These are phyloP conservation scores for Engraulis encrasicolus DNA, from an alignment of 2,113 vertebrate genomes.

Conservation along the genomic window DNA sequence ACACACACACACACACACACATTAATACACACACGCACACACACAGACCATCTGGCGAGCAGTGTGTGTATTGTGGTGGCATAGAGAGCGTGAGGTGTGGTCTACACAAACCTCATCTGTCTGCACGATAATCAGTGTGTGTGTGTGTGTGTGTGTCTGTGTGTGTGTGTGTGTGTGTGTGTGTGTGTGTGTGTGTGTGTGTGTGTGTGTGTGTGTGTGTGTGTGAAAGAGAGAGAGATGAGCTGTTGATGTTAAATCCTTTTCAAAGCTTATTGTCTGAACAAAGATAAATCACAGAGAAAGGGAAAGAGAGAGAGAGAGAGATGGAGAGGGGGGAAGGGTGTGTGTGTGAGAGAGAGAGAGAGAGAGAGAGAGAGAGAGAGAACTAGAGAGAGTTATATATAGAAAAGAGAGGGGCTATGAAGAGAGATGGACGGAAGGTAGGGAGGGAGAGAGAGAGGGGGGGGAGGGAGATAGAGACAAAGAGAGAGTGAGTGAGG, in stretches of 20 bases:
- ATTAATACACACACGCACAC: too few relatives aligned
- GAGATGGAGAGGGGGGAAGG: too few relatives aligned
- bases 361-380: not conserved
- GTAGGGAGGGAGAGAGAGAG: not conserved
- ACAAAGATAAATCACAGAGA: not conserved
- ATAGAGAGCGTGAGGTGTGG: not conserved
- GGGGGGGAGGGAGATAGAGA: not conserved
- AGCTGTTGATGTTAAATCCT: not conserved
- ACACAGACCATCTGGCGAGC: not conserved
- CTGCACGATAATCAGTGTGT: not conserved
- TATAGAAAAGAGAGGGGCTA: not conserved
- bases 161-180: not conserved
- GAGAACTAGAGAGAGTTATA: not conserved
- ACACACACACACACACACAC: too few relatives aligned
- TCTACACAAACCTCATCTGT: not conserved
- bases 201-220: not conserved
- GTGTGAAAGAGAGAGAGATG: too few relatives aligned
- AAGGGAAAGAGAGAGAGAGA: not conserved
- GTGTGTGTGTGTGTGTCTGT: too few relatives aligned
- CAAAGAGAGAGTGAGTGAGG: not conserved
- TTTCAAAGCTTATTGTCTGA: slow-evolving; percentile 8
- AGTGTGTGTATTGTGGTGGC: not conserved
- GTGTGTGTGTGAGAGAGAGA: slow-evolving; percentile 24
- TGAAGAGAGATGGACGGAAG: not conserved
- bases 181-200: slow-evolving; percentile 9